phyloP scores from a whole-genome alignment of 1,140 invertebrate species.

The Lepidurus arcticus region DNA sequence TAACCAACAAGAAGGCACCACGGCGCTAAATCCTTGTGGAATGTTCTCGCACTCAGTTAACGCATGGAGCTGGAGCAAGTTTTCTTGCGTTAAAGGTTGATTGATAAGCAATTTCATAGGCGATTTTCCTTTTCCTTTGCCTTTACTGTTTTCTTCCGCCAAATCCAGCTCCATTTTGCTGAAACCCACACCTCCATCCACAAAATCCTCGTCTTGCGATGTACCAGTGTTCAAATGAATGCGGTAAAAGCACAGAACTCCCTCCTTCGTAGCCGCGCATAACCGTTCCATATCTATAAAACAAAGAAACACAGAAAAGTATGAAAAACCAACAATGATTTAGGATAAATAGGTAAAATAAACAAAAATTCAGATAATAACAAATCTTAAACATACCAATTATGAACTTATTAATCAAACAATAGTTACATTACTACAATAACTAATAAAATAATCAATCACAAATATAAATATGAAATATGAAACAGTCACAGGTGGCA shows the following conservation, averaged over 20 bases:
- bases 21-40: constrained; percentile 42
- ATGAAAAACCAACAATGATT: constrained; percentile 1
- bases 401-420: no score
- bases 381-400: background rate
- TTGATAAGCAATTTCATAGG: constrained; percentile 51
- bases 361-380: background rate
- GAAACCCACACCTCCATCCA: constrained; percentile 26
- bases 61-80: constrained; percentile 55
- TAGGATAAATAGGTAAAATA: no score
- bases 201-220: constrained; percentile 31
- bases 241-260: constrained; percentile 70
- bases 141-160: background rate
- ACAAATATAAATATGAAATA: no score
- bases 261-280: constrained; percentile 70
- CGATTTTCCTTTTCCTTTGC: constrained; percentile 27
- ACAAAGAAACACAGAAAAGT: constrained; percentile 39
- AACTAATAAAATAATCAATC: no score
- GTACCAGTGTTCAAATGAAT: constrained; percentile 30
- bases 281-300: constrained; percentile 68
- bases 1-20: constrained; percentile 55
- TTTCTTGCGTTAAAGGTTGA: constrained; percentile 50
- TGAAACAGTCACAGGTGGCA: no score
- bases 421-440: no score
- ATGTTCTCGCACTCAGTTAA: constrained; percentile 59
- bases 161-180: constrained; percentile 33